Conservation (phyloP, 1,140 invertebrate species). For the Parasteatoda tepidariorum region DNA sequence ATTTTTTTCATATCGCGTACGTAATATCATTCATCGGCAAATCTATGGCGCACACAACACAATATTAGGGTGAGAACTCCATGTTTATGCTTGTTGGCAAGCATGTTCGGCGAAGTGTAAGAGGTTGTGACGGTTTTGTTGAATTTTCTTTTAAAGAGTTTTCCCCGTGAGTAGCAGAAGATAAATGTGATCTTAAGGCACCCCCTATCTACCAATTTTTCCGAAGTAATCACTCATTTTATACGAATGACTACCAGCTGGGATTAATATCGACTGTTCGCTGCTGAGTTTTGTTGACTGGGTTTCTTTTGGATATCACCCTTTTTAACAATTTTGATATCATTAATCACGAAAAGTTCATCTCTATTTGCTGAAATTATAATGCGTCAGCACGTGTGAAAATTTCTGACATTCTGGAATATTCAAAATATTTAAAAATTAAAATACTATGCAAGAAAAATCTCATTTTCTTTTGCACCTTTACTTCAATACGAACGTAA, state of each 20-base stretch:
- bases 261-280: neutral
- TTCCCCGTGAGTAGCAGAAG: neutral
- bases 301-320: neutral
- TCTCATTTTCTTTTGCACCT: too few species aligned
- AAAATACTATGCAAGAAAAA: too few species aligned
- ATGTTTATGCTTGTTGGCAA: conserved; percentile 57
- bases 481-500: too few species aligned
- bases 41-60: conserved; percentile 22
- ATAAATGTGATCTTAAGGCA: neutral
- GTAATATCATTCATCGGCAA: neutral
- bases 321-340: neutral
- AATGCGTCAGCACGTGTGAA: too few species aligned
- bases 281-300: neutral
- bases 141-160: neutral
- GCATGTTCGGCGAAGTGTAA: conserved; percentile 36
- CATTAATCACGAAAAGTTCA: neutral
- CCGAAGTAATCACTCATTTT: conserved; percentile 2
- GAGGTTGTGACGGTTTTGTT: conserved; percentile 32
- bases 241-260: neutral
- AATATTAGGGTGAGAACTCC: conserved; percentile 47
- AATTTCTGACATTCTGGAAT: too few species aligned
- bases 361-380: neutral
- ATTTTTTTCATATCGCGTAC: neutral
- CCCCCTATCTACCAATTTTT: neutral
- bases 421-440: too few species aligned